These are phyloP conservation scores for Archips crataeganus DNA, from an alignment of 2,888 invertebrate genomes.

Conservation along the genomic window DNA sequence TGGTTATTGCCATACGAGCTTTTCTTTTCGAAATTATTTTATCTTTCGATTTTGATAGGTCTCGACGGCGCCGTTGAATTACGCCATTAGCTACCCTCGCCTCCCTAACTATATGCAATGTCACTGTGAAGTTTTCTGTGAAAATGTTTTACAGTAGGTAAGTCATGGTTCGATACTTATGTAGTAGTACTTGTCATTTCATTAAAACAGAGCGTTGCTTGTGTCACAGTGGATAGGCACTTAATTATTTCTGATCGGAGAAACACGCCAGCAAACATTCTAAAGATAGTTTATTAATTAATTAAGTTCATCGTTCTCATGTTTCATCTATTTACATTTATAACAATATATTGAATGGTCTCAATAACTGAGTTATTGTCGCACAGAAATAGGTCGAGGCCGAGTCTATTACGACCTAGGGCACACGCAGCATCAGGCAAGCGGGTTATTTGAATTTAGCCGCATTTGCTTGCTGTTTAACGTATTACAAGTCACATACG, in stretches of 20 bases:
- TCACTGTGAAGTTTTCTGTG: too few relatives aligned
- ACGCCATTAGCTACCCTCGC: too few relatives aligned
- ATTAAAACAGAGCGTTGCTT: neutral
- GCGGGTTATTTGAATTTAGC: constrained; percentile 14
- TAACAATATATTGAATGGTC: constrained; percentile 53
- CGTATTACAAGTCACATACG: constrained; percentile 16
- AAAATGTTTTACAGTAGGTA: too few relatives aligned
- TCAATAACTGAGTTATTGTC: constrained; percentile 70
- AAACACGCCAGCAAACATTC: neutral
- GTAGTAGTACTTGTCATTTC: too few relatives aligned
- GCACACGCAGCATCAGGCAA: constrained; percentile 19
- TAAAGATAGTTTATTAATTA: neutral
- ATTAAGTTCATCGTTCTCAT: neutral
- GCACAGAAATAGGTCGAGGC: constrained; percentile 75
- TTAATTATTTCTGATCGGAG: neutral
- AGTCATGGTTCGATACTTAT: too few relatives aligned
- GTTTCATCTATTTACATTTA: constrained; percentile 5
- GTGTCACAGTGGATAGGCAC: neutral
- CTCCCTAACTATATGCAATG: too few relatives aligned
- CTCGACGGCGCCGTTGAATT: too few relatives aligned
- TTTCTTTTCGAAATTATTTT: too few relatives aligned
- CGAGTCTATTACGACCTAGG: constrained; percentile 55
- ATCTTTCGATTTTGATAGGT: too few relatives aligned
- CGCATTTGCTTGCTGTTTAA: constrained; percentile 20
- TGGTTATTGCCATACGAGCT: too few relatives aligned